phyloP scores from a whole-genome alignment of 2,888 invertebrate species.

The Gryllus longicercus region DNA sequence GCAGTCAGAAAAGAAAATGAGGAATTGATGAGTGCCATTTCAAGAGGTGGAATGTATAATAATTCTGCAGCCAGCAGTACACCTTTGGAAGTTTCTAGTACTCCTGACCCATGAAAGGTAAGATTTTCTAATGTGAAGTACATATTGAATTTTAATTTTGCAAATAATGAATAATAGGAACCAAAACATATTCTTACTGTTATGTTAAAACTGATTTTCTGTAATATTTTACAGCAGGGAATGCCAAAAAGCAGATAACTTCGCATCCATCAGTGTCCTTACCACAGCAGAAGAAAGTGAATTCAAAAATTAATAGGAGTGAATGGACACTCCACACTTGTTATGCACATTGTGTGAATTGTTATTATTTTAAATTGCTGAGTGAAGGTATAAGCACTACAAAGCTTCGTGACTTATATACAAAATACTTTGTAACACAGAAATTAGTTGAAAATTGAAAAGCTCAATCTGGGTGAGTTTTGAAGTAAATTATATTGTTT shows the following conservation, averaged over 20 bases:
- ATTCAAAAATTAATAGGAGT: not conserved
- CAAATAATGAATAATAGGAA: too few relatives aligned
- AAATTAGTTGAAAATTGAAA: not conserved
- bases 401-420: not conserved
- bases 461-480: not conserved
- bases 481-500: not conserved
- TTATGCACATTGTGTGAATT: not conserved
- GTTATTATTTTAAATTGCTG: not conserved
- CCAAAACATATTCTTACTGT: too few relatives aligned
- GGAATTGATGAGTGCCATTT: constrained; percentile 65
- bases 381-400: not conserved
- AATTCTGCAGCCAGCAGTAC: not conserved
- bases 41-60: constrained; percentile 23
- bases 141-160: not conserved
- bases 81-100: constrained; percentile 7
- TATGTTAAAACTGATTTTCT: too few relatives aligned
- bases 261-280: not conserved
- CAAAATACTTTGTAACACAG: not conserved
- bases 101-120: constrained; percentile 17
- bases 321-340: constrained; percentile 2
- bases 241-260: not conserved
- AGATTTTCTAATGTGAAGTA: not conserved
- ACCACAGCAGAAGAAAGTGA: not conserved
- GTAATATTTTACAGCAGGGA: not conserved
- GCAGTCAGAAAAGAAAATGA: constrained; percentile 86